These are phyloP conservation scores for Desmophyllum pertusum DNA, from an alignment of 92 coral and sea anemone genomes.

Conservation along the genomic window DNA sequence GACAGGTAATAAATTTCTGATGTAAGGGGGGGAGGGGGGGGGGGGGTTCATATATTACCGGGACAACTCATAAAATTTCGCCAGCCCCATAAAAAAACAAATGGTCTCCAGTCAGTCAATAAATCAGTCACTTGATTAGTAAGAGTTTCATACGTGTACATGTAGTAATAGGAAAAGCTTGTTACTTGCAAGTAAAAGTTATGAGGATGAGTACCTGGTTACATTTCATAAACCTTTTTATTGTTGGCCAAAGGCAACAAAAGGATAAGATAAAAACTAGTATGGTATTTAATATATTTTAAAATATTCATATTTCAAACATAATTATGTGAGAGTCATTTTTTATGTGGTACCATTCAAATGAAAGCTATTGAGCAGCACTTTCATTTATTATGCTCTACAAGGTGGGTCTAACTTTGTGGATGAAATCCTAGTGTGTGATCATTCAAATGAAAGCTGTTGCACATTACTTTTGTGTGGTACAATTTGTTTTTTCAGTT, in stretches of 20 bases:
- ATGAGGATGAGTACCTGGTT: not conserved
- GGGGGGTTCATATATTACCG: no score
- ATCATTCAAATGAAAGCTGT: not conserved
- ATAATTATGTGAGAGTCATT: not conserved
- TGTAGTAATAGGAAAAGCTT: no score
- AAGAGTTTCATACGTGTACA: not conserved
- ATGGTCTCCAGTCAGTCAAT: not conserved
- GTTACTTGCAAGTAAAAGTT: not conserved
- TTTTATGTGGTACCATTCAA: not conserved
- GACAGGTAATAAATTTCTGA: no score
- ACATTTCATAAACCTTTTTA: not conserved
- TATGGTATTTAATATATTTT: slow-evolving; percentile 3
- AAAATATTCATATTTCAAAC: not conserved
- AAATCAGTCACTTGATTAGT: not conserved
- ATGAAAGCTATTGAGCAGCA: not conserved
- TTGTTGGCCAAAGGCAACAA: not conserved
- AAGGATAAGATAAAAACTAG: not conserved
- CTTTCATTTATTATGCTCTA: not conserved
- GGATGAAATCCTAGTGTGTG: not conserved
- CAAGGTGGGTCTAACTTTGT: not conserved
- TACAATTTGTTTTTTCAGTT: not conserved
- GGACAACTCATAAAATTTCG: no score
- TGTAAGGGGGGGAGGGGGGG: no score
- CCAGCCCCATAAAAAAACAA: no score
- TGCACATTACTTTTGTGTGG: not conserved